phyloP scores from a whole-genome alignment of 1,140 invertebrate species.

The Diorhabda sublineata region DNA sequence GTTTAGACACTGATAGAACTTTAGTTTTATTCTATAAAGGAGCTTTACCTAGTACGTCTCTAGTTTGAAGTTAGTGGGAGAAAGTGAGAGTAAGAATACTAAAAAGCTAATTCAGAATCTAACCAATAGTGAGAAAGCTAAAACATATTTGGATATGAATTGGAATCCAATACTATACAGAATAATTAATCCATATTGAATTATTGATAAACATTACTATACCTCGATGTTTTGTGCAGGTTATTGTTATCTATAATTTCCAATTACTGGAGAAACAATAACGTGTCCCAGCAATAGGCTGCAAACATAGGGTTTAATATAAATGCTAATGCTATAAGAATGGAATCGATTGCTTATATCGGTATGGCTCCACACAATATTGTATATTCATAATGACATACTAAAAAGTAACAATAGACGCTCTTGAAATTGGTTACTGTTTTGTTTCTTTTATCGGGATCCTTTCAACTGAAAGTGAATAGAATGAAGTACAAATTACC shows the following conservation, averaged over 20 bases:
- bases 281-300: conserved; percentile 3
- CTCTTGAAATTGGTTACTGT: neutral
- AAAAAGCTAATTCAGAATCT: no score
- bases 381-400: neutral
- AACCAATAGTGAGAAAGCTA: no score
- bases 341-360: neutral
- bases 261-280: conserved; percentile 12
- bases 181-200: conserved; percentile 1
- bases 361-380: conserved; percentile 1
- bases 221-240: conserved; percentile 9
- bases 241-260: conserved; percentile 10
- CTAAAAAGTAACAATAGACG: neutral
- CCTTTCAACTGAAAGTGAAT: neutral
- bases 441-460: neutral
- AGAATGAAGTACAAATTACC: neutral
- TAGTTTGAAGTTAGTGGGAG: no score
- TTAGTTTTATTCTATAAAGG: no score
- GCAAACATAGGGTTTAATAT: conserved; percentile 2
- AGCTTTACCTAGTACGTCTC: no score
- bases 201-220: conserved; percentile 4
- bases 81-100: no score
- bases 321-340: conserved; percentile 10
- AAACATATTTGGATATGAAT: neutral
- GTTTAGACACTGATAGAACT: no score
- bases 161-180: neutral